These are phyloP conservation scores for Hermaeophaga mercurialis DNA, from an alignment of 2,888 invertebrate species.

Conservation along the genomic window DNA sequence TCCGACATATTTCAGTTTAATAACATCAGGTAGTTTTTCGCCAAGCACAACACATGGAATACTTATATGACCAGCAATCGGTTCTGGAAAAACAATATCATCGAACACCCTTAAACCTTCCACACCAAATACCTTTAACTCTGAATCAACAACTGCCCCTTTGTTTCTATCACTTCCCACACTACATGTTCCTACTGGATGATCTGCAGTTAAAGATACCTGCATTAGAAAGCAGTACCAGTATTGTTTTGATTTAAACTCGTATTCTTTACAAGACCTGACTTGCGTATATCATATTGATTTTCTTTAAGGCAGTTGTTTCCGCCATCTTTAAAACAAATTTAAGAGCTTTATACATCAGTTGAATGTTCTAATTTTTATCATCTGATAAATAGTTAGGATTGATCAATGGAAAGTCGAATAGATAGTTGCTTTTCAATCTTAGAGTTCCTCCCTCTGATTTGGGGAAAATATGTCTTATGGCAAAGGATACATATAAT, in stretches of 20 bases:
- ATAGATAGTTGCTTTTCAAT: constrained; percentile 36
- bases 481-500: constrained; percentile 21
- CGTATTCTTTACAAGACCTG: constrained; percentile 58
- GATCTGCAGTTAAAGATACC: constrained; percentile 57
- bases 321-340: constrained; percentile 56
- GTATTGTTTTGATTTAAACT: constrained; percentile 68
- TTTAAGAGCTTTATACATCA: constrained; percentile 60
- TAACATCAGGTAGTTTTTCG: background rate
- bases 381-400: constrained; percentile 68
- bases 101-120: constrained; percentile 62
- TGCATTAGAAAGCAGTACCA: constrained; percentile 67
- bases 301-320: constrained; percentile 60
- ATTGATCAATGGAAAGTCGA: constrained; percentile 63
- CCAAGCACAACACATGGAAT: constrained; percentile 56
- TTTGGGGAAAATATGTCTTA: too few relatives aligned
- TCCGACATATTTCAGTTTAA: background rate
- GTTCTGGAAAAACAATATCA: constrained; percentile 67
- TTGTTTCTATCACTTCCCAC: constrained; percentile 68
- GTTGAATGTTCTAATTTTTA: constrained; percentile 56
- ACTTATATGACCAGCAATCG: constrained; percentile 68
- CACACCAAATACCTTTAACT: constrained; percentile 66
- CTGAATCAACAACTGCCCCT: constrained; percentile 66
- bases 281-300: constrained; percentile 55
- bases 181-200: constrained; percentile 69
- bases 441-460: constrained; percentile 69